phyloP scores from a whole-genome alignment of 1,140 invertebrate genomes.

The Procambarus virginalis region DNA sequence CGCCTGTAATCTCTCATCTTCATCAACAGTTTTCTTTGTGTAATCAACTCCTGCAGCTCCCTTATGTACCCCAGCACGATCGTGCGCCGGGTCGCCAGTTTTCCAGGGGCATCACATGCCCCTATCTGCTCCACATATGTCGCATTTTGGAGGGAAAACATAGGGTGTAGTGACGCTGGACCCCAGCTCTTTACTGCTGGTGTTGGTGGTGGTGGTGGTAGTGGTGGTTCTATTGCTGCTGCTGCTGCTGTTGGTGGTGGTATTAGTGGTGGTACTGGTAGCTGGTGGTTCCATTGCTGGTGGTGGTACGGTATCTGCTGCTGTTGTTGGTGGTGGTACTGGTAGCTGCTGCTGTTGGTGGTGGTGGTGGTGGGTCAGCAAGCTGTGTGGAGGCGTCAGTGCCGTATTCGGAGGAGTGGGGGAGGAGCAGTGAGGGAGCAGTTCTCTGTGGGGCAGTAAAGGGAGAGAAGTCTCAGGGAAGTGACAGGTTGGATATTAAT shows the following conservation, averaged over 20 bases:
- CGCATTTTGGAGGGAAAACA: not conserved
- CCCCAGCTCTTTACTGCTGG: not conserved
- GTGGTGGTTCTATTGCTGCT: too few species aligned
- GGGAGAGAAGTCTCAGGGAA: not conserved
- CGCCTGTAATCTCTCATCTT: not conserved
- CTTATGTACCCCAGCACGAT: not conserved
- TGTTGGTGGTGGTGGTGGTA: too few species aligned
- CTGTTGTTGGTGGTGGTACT: too few species aligned
- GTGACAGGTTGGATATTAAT: conserved; percentile 33
- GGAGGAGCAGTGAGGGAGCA: not conserved
- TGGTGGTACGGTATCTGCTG: too few species aligned
- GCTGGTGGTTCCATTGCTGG: too few species aligned
- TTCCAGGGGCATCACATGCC: not conserved
- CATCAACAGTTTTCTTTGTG: too few species aligned
- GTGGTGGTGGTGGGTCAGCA: not conserved
- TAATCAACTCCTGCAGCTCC: not conserved
- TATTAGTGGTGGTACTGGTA: too few species aligned
- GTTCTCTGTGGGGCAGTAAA: too few species aligned
- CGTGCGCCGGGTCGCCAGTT: too few species aligned
- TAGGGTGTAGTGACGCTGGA: not conserved
- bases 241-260: too few species aligned
- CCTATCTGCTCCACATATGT: not conserved
- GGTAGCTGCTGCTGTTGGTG: conserved; percentile 2
- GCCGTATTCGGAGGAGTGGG: not conserved
- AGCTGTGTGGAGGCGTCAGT: not conserved